Evolutionary conservation across 2,888 invertebrate species (phyloP), one percentile per base, ranked within the genome.

Genomic region (Conomelus anceps): DNA sequence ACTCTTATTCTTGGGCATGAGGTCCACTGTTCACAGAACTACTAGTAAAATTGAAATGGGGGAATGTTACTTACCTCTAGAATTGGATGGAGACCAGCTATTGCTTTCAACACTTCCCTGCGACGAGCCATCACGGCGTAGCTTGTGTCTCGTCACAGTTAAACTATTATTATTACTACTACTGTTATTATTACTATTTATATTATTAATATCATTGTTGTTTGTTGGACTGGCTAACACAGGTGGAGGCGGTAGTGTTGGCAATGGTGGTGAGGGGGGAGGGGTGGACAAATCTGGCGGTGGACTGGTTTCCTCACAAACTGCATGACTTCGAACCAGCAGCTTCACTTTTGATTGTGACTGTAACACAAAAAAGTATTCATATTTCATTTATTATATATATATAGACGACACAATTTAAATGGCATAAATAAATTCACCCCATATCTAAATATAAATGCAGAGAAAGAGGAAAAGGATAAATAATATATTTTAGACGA

Each of bases 291-390:
- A 93, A 91, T 93, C 93, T 41, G 93, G 93, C 24, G 94, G 94
- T 20, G 94, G 94, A 9, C 93, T 94, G 91, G 97, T 95, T 91
- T 97, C 96, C 93, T 98, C 98, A 92, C 97, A 95, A 94, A 98
- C 96, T 91, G 98, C 98, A 94, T 97, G 97, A 92, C 98, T 98
- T 92, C 98, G 95, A 90, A 97, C 97, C 92, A 98, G 95, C 93
- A 97, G 95, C 94, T 97, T 97, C 91, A 96, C 95, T 94, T 97
- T 97, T 93, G 96, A 95, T 92, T 95, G 95, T 91, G 94, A 94
- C 96, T 96, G 93, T 9, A 93, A 93, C 90, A 87, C 90, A 90
- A n/a, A 89, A 86, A 24, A 7, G 22, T 84, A 22, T 22, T 24
- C 13, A 84, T 17, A 84, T 29, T 85, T 26, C 9, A 24, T 9